Evolutionary conservation across 1,140 invertebrate genomes (phyloP), one percentile per base, ranked within the genome.

Genomic region (Drosophila willistoni): DNA sequence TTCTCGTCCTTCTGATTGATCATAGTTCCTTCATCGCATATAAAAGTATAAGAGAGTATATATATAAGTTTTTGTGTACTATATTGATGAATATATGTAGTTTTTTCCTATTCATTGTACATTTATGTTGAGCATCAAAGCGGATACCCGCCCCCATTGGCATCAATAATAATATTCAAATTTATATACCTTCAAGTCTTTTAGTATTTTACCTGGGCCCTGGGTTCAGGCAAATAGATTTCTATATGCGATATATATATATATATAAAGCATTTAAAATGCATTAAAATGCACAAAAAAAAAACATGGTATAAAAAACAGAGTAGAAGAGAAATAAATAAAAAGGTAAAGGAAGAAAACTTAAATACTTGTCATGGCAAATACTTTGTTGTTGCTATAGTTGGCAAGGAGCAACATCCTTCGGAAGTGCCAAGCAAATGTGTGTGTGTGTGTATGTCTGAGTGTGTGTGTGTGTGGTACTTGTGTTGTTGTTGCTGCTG

Each of bases 321-420:
- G 7, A 17, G 9, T 22, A 3, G 2, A 51, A 19, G 10, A 22
- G 44, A 51, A 51, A 51, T 51, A 51, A 51, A 51, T 51, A 51
- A 51, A 51, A 51, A 51, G 44, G 44, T 51, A 51, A 51, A 59
- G 29, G 56, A 36, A 59, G 56, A 59, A 59, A 82, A 86, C 83
- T 81, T 86, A 86, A 86, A 86, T 86, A 86, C 82, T 78, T 79
- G 75, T 73, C 78, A 75, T 62, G 61, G 82, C 74, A 86, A 86
- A 85, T 76, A 76, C 74, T 84, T 39, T 63, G 17, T 25, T 80
- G 57, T 57, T 68, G 57, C 65, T 73, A 60, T 68, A 71, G 71
- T 55, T 70, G 57, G 56, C 81, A 78, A 68, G 78, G 72, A 73
- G 63, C 64, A 68, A 77, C 75, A 77, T 77, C 74, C 75, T 77